Conservation (phyloP, 92 coral and sea anemone genomes). For the Phenganax subtilis region DNA sequence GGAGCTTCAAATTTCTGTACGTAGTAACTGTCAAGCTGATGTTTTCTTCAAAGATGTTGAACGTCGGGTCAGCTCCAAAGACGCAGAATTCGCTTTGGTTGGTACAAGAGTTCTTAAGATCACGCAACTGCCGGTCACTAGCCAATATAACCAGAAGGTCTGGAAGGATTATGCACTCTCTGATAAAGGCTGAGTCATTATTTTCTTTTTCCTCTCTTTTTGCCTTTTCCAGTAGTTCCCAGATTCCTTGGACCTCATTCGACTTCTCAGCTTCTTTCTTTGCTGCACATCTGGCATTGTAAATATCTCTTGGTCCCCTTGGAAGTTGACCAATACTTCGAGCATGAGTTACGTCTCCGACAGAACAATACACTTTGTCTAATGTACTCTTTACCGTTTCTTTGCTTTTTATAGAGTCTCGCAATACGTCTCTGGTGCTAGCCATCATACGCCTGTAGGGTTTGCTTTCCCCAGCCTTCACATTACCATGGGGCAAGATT, state of each 20-base stretch:
- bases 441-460: not conserved
- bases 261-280: no score
- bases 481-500: conserved; percentile 28
- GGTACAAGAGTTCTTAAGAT: no score
- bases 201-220: no score
- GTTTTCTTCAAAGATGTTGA: no score
- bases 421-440: not conserved
- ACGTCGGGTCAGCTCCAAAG: no score
- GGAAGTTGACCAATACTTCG: conserved; percentile 28
- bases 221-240: no score
- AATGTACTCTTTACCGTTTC: conserved; percentile 12
- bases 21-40: no score
- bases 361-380: conserved; percentile 28
- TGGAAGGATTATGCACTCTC: not conserved
- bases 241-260: no score
- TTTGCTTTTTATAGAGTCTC: not conserved
- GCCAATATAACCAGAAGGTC: not conserved
- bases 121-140: not conserved
- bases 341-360: conserved; percentile 32
- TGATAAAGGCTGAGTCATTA: no score
- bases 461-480: not conserved
- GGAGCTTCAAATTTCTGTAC: no score
- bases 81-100: no score
- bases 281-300: no score
- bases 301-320: not conserved